Evolutionary conservation across 2,113 vertebrate species (phyloP).

Genomic region (Scopus umbretta): DNA sequence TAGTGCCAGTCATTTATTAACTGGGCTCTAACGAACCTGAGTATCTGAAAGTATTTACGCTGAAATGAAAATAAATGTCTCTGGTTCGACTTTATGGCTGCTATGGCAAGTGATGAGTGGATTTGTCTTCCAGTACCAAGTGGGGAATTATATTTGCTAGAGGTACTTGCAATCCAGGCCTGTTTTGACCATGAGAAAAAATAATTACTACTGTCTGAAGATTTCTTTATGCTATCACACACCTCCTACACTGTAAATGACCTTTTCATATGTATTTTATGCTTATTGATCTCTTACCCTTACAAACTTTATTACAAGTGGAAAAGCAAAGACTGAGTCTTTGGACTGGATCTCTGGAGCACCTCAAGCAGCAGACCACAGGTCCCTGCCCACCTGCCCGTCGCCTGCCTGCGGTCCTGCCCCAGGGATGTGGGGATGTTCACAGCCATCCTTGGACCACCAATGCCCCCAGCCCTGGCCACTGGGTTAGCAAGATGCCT

Average conservation of each 20-base stretch:
- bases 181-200: background rate
- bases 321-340: background rate
- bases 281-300: background rate
- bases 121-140: background rate
- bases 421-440: background rate
- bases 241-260: rapidly evolving
- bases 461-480: background rate
- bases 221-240: background rate
- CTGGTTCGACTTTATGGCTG: background rate
- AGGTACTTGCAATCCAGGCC: background rate
- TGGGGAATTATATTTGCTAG: background rate
- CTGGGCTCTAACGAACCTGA: background rate
- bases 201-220: background rate
- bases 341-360: background rate
- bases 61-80: background rate
- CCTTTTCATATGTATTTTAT: rapidly evolving
- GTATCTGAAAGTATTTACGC: background rate
- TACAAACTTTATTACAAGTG: background rate
- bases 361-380: background rate
- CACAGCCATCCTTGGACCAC: background rate
- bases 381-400: background rate
- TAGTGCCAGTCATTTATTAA: background rate
- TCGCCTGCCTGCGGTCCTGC: background rate
- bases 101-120: background rate
- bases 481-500: no score